phyloP scores from a whole-genome alignment of 2,113 vertebrate genomes.

The Cygnus atratus region DNA sequence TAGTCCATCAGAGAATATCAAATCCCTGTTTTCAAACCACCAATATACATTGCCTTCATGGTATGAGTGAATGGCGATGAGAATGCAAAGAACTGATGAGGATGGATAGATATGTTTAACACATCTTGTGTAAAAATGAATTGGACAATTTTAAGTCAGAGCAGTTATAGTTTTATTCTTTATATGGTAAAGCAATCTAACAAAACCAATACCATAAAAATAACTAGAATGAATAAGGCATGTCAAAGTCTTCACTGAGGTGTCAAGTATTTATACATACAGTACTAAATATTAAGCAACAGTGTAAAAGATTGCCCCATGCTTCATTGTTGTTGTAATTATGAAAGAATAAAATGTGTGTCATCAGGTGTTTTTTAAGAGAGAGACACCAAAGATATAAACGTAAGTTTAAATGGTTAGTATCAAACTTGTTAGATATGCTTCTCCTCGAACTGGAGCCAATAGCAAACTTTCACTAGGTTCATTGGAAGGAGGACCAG shows the following conservation, averaged over 20 bases:
- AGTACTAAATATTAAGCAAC: conserved; percentile 67
- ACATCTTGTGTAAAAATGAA: neutral
- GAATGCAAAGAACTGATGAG: neutral
- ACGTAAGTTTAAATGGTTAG: neutral
- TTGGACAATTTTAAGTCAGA: conserved; percentile 2
- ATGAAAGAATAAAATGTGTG: neutral
- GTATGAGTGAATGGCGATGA: conserved; percentile 21
- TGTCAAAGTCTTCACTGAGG: conserved; percentile 56
- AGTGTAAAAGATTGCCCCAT: conserved; percentile 8
- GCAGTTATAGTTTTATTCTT: conserved; percentile 33
- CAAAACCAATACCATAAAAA: conserved; percentile 56
- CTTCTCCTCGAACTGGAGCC: neutral
- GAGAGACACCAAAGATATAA: neutral
- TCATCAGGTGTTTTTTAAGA: neutral
- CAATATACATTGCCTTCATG: conserved; percentile 23
- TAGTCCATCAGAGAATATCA: conserved; percentile 65
- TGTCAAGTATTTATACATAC: conserved; percentile 52
- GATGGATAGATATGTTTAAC: neutral
- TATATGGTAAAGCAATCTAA: conserved; percentile 56
- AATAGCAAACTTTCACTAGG: conserved; percentile 10
- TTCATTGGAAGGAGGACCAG: conserved; percentile 45
- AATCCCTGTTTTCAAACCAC: conserved; percentile 58
- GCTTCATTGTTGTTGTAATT: neutral
- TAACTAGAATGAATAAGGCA: conserved; percentile 46
- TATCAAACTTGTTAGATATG: neutral